A percentile compares a stretch with the other conserved stretches of the same genome.
phyloP scores from a whole-genome alignment of 2,888 invertebrate genomes.

The Diogma glabrata region DNA sequence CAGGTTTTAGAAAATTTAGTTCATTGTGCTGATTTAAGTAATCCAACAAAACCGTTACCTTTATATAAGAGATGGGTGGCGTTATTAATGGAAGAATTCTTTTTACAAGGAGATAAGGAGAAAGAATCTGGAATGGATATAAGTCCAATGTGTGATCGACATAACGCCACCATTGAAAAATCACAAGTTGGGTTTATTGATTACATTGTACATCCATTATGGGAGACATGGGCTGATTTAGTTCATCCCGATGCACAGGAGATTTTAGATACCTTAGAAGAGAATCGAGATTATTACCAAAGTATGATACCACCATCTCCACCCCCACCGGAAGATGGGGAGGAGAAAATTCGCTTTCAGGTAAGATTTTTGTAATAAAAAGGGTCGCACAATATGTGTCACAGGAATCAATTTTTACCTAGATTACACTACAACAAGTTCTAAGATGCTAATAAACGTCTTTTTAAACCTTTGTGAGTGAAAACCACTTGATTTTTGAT shows the following conservation, averaged over 20 bases:
- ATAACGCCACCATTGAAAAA: constrained; percentile 94
- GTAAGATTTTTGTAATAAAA: constrained; percentile 34
- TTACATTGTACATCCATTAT: constrained; percentile 98
- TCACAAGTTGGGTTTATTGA: constrained; percentile 99
- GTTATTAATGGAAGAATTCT: constrained; percentile 97
- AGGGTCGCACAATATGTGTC: too few species aligned
- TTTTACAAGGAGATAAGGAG: constrained; percentile 95
- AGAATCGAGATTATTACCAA: constrained; percentile 96
- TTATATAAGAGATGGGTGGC: constrained; percentile 91
- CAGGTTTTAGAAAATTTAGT: constrained; percentile 97
- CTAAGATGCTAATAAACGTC: too few species aligned
- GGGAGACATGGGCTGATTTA: constrained; percentile 99
- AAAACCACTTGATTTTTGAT: too few species aligned
- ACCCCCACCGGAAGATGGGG: constrained; percentile 54
- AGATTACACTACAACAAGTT: too few species aligned
- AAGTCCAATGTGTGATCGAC: constrained; percentile 98
- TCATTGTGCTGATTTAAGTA: constrained; percentile 97
- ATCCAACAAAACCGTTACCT: constrained; percentile 90
- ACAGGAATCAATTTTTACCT: too few species aligned
- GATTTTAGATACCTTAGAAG: constrained; percentile 93
- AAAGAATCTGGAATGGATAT: constrained; percentile 92
- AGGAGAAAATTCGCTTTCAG: constrained; percentile 63
- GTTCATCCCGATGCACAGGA: constrained; percentile 99
- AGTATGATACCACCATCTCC: constrained; percentile 92
- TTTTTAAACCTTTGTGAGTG: too few species aligned